A percentile compares a stretch with the other conserved stretches of the same genome.
Evolutionary conservation across 1,140 invertebrate species (phyloP).

Genomic region (Mylabris phalerata): DNA sequence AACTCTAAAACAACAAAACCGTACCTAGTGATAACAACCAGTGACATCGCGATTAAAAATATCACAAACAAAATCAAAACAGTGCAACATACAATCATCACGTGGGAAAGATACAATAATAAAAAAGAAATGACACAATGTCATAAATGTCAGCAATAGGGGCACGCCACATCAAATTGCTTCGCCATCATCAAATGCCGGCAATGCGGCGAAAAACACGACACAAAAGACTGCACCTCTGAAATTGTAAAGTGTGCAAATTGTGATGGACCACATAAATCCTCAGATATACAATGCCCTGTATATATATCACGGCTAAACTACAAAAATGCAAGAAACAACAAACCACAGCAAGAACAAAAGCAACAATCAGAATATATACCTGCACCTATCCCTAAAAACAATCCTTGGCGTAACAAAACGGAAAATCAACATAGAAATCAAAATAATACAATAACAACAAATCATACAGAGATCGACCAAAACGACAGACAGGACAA

Average conservation of each 20-base stretch:
- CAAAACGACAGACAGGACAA: neutral
- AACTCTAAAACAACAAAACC: neutral
- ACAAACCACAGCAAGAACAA: neutral
- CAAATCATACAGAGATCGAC: neutral
- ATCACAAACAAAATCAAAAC: neutral
- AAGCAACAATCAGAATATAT: neutral
- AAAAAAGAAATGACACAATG: constrained; percentile 30
- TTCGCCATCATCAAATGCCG: constrained; percentile 26
- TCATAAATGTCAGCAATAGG: constrained; percentile 37
- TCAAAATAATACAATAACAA: neutral
- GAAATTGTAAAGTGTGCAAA: constrained; percentile 32
- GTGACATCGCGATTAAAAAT: neutral
- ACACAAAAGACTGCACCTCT: constrained; percentile 30
- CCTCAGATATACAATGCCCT: neutral
- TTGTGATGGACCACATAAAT: constrained; percentile 32
- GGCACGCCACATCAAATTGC: constrained; percentile 35
- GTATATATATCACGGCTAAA: neutral
- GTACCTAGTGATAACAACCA: constrained; percentile 4
- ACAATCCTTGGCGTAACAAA: neutral
- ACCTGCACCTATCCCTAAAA: neutral
- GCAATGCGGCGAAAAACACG: constrained; percentile 36
- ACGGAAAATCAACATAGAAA: neutral
- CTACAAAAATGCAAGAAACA: neutral
- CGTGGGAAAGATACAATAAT: constrained; percentile 28
- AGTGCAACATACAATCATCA: neutral